Conservation (phyloP, 2,888 invertebrate species). For the Chaetogeoica ovagalla region DNA sequence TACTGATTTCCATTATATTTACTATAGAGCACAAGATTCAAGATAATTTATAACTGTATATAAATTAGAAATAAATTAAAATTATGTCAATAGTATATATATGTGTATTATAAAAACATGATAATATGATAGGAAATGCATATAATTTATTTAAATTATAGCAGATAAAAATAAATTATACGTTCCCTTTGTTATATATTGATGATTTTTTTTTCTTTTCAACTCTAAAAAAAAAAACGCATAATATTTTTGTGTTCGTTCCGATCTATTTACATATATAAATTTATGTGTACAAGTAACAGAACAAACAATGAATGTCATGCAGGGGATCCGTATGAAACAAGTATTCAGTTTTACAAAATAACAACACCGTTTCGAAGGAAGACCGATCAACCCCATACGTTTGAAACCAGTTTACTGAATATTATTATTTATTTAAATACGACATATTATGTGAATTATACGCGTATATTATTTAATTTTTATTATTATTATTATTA, state of each 20-base stretch:
- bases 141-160: no score
- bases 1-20: no score
- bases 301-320: constrained; percentile 28
- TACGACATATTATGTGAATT: neutral
- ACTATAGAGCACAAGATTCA: no score
- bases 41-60: no score
- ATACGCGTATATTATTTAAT: no score
- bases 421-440: constrained; percentile 10
- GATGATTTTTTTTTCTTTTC: constrained; percentile 7
- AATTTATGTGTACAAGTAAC: neutral
- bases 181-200: no score
- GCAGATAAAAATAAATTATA: no score
- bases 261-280: constrained; percentile 2
- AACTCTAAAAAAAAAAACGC: neutral
- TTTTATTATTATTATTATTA: no score
- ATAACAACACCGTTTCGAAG: neutral
- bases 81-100: neutral
- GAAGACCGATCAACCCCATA: constrained; percentile 14
- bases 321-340: constrained; percentile 8
- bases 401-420: constrained; percentile 23
- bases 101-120: neutral
- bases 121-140: no score
- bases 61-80: no score
- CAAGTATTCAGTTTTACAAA: constrained; percentile 13
- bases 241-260: constrained; percentile 7